A percentile compares a stretch with the other conserved stretches of the same genome.
phyloP scores from a whole-genome alignment of 2,113 vertebrate species.

The Gallinago media region DNA sequence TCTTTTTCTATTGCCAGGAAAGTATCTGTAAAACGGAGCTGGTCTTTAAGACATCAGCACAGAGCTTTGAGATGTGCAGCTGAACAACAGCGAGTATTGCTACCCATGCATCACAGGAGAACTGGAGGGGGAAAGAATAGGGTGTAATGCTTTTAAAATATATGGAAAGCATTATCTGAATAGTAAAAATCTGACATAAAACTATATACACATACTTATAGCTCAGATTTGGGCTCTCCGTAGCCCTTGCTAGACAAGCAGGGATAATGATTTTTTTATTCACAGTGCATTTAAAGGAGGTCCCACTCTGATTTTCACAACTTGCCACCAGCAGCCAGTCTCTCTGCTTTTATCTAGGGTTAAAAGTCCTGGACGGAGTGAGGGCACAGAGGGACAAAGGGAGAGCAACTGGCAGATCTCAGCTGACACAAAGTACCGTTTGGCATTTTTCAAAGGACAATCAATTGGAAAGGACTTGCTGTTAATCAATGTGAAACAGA shows the following conservation, averaged over 20 bases:
- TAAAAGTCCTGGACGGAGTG: neutral
- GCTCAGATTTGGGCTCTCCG: neutral
- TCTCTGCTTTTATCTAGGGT: neutral
- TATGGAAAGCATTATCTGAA: conserved; percentile 23
- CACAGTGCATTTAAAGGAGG: neutral
- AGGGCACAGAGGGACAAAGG: neutral
- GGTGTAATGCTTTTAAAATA: neutral
- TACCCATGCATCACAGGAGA: neutral
- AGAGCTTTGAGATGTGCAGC: neutral
- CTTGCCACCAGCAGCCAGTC: neutral
- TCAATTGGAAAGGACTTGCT: neutral
- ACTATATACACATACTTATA: neutral
- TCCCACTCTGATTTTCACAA: neutral
- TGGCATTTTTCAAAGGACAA: neutral
- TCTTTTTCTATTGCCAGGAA: neutral
- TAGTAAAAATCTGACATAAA: conserved; percentile 32
- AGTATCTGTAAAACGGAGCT: neutral
- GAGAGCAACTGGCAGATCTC: neutral
- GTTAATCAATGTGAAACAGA: neutral
- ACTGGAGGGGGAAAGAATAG: neutral
- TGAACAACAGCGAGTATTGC: neutral
- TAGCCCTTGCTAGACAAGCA: neutral
- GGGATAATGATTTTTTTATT: neutral
- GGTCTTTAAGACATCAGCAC: neutral
- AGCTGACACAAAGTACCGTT: neutral